Percentiles rank a stretch among this genome's conserved stretches.
Conservation (phyloP, 2,797 vertebrate genomes). For the Miichthys miiuy region DNA sequence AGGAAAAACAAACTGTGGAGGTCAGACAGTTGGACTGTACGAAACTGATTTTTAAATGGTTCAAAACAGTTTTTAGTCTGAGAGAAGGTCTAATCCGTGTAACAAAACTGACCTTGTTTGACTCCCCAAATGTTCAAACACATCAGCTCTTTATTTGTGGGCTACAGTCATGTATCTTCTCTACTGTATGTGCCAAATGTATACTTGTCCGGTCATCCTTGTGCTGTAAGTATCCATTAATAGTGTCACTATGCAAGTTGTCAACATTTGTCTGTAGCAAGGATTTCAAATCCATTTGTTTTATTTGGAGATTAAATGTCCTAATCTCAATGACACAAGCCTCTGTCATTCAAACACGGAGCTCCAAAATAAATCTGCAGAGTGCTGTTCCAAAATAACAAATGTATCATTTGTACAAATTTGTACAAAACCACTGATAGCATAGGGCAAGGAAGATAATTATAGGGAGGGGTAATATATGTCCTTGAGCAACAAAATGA, state of each 20-base stretch:
- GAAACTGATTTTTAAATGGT: neutral
- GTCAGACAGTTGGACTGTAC: neutral
- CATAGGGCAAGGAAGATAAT: neutral
- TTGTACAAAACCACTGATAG: conserved; percentile 10
- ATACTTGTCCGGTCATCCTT: conserved; percentile 3
- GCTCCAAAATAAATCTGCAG: conserved; percentile 29
- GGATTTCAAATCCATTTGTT: conserved; percentile 53
- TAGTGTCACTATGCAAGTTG: conserved; percentile 25
- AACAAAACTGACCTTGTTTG: conserved; percentile 9
- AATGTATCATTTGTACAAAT: neutral
- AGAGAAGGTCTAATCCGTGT: neutral
- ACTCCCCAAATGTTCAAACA: conserved; percentile 26
- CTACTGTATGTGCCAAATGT: conserved; percentile 1
- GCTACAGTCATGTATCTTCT: conserved; percentile 15
- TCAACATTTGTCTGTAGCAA: conserved; percentile 28
- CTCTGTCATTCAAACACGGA: conserved; percentile 24
- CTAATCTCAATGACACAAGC: conserved; percentile 47
- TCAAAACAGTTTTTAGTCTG: conserved; percentile 17
- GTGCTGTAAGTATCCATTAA: conserved; percentile 10
- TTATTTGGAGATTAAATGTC: conserved; percentile 53
- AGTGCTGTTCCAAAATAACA: conserved; percentile 27
- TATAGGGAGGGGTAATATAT: neutral
- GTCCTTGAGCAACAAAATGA: conserved; percentile 4
- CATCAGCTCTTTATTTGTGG: conserved; percentile 4
- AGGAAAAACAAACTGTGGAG: neutral